A percentile compares a stretch with the other conserved stretches of the same genome.
Conservation (phyloP, 2,888 invertebrate species). For the Apotomis capreana region DNA sequence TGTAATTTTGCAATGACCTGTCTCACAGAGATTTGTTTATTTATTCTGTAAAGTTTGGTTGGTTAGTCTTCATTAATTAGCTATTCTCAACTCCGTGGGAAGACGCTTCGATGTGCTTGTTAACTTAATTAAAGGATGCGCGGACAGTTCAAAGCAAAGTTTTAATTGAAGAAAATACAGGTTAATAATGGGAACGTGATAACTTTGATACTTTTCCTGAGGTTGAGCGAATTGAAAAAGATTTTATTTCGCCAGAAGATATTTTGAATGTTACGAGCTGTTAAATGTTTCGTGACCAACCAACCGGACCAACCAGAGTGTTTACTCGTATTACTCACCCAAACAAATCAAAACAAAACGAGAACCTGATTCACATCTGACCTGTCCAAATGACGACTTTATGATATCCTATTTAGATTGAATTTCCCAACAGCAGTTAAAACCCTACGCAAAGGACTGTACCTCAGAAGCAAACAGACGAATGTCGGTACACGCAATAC, state of each 20-base stretch:
- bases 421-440: background rate
- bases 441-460: background rate
- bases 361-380: background rate
- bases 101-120: background rate
- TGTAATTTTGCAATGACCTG: background rate
- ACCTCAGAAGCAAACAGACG: background rate
- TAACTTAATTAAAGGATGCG: constrained; percentile 1
- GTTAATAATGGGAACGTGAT: background rate
- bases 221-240: background rate
- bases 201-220: background rate
- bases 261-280: no score
- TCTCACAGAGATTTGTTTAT: background rate
- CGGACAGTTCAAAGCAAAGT: constrained; percentile 1
- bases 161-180: background rate
- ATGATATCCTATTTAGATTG: background rate
- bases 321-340: background rate
- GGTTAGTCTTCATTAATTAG: constrained; percentile 3
- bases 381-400: background rate
- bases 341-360: background rate
- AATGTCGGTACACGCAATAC: background rate
- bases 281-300: no score
- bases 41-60: constrained; percentile 1
- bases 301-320: background rate
- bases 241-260: background rate
- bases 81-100: constrained; percentile 12